Conservation (phyloP, 2,888 invertebrate species). For the Chromoteleia sp. region DNA sequence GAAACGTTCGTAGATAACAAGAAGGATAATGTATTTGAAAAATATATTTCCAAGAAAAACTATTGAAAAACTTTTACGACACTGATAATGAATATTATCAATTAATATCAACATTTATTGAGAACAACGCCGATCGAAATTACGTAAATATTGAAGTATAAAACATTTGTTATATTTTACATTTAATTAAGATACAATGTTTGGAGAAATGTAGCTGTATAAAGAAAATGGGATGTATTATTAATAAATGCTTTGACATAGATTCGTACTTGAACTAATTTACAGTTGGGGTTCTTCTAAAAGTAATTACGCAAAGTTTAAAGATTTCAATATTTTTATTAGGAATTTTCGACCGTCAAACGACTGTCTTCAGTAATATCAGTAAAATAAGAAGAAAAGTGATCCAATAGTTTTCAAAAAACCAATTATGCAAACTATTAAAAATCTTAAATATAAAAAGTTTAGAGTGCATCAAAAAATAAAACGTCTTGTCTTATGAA, state of each 20-base stretch:
- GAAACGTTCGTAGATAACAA: slow-evolving; percentile 35
- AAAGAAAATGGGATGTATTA: background rate
- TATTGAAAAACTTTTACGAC: slow-evolving; percentile 9
- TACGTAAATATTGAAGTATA: too few species aligned
- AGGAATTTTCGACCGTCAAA: slow-evolving; percentile 1
- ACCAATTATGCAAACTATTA: too few species aligned
- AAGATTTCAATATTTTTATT: slow-evolving; percentile 18
- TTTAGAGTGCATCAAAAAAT: slow-evolving; percentile 6
- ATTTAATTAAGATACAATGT: too few species aligned
- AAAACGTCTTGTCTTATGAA: slow-evolving; percentile 5
- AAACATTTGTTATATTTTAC: too few species aligned
- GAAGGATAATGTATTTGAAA: slow-evolving; percentile 3
- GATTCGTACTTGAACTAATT: slow-evolving; percentile 22
- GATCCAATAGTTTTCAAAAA: background rate
- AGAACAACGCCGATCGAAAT: too few species aligned
- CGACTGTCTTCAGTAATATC: slow-evolving; percentile 5
- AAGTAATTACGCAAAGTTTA: slow-evolving; percentile 12
- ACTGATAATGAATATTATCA: slow-evolving; percentile 7
- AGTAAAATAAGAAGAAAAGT: slow-evolving; percentile 6
- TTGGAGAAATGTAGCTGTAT: too few species aligned
- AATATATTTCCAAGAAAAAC: slow-evolving; percentile 12
- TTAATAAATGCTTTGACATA: background rate
- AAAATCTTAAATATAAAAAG: background rate
- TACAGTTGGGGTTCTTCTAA: slow-evolving; percentile 14
- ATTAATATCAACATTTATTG: background rate